phyloP scores from a whole-genome alignment of 1,140 invertebrate species.

The Aphaenogaster ashmeadi region DNA sequence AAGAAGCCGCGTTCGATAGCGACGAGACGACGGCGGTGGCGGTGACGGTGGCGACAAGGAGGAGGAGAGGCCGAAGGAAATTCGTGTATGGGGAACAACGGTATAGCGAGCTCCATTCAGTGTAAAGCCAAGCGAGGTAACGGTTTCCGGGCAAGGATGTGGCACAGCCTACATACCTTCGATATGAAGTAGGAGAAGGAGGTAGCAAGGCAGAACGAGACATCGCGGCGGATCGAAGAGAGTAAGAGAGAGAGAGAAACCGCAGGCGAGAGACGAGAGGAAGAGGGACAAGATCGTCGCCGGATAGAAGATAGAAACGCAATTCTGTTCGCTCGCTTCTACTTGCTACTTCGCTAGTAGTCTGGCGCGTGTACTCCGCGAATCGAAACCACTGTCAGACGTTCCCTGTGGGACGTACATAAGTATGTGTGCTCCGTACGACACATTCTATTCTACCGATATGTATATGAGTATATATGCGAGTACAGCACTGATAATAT shows the following conservation, averaged over 20 bases:
- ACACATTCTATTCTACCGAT: not conserved
- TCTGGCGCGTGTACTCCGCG: not conserved
- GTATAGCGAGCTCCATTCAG: constrained; percentile 82
- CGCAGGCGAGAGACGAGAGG: not conserved
- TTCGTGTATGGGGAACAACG: constrained; percentile 78
- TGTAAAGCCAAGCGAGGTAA: constrained; percentile 83
- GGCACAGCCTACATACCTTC: constrained; percentile 86
- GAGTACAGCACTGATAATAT: not conserved
- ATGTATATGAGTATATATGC: no score
- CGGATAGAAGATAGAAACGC: constrained; percentile 51
- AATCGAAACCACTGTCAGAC: constrained; percentile 22
- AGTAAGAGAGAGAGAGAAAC: constrained; percentile 47
- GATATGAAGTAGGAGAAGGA: constrained; percentile 78
- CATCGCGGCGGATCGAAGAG: constrained; percentile 30
- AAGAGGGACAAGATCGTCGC: constrained; percentile 27
- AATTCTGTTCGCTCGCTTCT: constrained; percentile 23
- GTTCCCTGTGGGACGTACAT: not conserved
- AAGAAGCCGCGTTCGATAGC: constrained; percentile 32
- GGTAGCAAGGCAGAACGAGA: constrained; percentile 70
- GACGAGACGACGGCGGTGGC: constrained; percentile 7
- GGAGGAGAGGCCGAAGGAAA: constrained; percentile 72
- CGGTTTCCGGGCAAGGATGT: constrained; percentile 87
- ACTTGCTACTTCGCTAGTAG: constrained; percentile 5
- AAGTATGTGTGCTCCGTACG: not conserved
- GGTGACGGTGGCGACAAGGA: not conserved